phyloP scores from a whole-genome alignment of 2,113 vertebrate species.

The Thomomys bottae region DNA sequence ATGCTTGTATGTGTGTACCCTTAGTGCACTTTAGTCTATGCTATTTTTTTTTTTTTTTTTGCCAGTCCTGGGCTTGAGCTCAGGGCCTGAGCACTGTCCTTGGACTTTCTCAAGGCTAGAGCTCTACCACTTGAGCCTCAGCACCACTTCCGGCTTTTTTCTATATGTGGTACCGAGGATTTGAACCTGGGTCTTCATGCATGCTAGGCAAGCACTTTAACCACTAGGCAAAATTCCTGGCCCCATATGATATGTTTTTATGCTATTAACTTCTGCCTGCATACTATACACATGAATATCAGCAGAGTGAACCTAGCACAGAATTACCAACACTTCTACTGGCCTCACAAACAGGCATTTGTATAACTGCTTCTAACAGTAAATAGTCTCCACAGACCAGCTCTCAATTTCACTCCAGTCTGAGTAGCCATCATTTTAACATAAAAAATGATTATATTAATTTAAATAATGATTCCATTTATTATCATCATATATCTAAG shows the following conservation, averaged over 20 bases:
- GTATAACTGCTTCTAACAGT: constrained; percentile 27
- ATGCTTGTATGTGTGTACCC: neutral
- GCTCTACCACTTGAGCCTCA: too few relatives aligned
- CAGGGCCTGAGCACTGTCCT: too few relatives aligned
- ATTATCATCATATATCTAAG: too few relatives aligned
- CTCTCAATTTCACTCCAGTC: neutral
- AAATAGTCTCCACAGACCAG: neutral
- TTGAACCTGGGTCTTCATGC: too few relatives aligned
- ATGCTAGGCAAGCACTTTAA: too few relatives aligned
- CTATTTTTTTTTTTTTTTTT: constrained; percentile 33
- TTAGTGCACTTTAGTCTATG: constrained; percentile 25
- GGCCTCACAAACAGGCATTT: constrained; percentile 33
- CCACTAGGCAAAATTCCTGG: too few relatives aligned
- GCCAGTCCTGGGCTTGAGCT: too few relatives aligned
- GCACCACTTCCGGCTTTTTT: too few relatives aligned
- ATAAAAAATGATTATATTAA: neutral
- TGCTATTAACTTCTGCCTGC: constrained; percentile 46
- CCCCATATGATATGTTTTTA: too few relatives aligned
- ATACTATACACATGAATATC: neutral
- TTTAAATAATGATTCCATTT: too few relatives aligned
- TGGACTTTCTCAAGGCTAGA: too few relatives aligned
- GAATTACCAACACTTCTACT: neutral
- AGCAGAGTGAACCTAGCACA: neutral
- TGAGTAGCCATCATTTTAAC: neutral
- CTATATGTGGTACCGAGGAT: too few relatives aligned